A percentile compares a stretch with the other conserved stretches of the same genome.
phyloP scores from a whole-genome alignment of 2,888 invertebrate species.

The Cephus nigrinus region DNA sequence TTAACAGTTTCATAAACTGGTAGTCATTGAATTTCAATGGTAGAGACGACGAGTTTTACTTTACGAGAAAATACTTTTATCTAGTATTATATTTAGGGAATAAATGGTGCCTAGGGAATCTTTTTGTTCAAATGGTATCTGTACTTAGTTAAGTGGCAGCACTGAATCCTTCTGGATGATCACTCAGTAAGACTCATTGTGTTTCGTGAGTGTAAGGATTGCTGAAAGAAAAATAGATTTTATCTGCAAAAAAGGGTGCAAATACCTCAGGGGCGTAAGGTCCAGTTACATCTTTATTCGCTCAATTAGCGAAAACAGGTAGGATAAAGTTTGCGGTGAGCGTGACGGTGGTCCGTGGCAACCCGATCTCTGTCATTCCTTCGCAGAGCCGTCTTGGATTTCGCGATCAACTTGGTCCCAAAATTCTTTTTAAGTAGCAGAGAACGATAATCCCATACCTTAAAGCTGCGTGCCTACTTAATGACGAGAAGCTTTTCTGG shows the following conservation, averaged over 20 bases:
- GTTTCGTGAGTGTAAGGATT: not conserved
- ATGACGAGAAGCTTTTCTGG: not conserved
- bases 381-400: constrained; percentile 56
- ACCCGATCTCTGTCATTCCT: constrained; percentile 63
- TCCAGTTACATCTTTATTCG: constrained; percentile 66
- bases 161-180: not conserved
- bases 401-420: constrained; percentile 50
- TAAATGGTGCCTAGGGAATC: not conserved
- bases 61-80: not conserved
- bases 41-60: not conserved
- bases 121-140: not conserved
- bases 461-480: constrained; percentile 33
- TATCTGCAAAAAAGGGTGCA: constrained; percentile 58
- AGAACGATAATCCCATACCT: constrained; percentile 53
- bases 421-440: constrained; percentile 58
- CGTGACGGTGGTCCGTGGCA: constrained; percentile 62
- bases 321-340: constrained; percentile 62
- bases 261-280: constrained; percentile 63
- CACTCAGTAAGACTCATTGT: not conserved
- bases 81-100: not conserved
- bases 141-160: not conserved
- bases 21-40: not conserved
- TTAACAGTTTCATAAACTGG: not conserved
- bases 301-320: constrained; percentile 66
- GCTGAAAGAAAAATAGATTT: constrained; percentile 50